phyloP scores from a whole-genome alignment of 1,140 invertebrate species.

The Eupristina koningsbergeri region DNA sequence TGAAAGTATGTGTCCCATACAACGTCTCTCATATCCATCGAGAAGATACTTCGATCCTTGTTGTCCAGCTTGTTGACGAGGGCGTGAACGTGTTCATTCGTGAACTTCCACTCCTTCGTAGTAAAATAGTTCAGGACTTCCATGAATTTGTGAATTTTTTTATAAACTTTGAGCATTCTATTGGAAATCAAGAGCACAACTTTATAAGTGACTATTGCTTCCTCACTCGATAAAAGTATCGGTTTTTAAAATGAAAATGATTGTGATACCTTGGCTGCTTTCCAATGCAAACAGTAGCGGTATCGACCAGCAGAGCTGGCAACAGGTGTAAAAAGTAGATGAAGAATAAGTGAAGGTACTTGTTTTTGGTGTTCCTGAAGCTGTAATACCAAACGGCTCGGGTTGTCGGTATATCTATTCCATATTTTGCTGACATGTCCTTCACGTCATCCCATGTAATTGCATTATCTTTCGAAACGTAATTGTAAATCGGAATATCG shows the following conservation, averaged over 20 bases:
- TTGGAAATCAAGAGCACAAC: neutral
- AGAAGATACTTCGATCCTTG: slow-evolving; percentile 79
- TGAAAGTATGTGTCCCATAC: slow-evolving; percentile 77
- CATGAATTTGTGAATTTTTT: slow-evolving; percentile 80
- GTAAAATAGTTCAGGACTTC: slow-evolving; percentile 83
- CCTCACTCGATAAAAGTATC: neutral
- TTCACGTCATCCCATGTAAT: slow-evolving; percentile 70
- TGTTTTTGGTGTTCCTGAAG: slow-evolving; percentile 73
- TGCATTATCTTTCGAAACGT: slow-evolving; percentile 68
- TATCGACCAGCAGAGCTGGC: slow-evolving; percentile 81
- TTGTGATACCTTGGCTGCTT: slow-evolving; percentile 71
- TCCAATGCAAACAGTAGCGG: slow-evolving; percentile 75
- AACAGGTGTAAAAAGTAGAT: slow-evolving; percentile 77
- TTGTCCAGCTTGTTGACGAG: slow-evolving; percentile 77
- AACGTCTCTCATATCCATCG: slow-evolving; percentile 79
- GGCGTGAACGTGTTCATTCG: slow-evolving; percentile 75
- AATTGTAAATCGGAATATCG: slow-evolving; percentile 72
- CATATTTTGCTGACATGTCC: slow-evolving; percentile 66
- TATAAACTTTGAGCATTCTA: slow-evolving; percentile 81
- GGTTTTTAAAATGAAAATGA: neutral
- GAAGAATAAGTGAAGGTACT: slow-evolving; percentile 71
- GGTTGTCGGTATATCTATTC: slow-evolving; percentile 65
- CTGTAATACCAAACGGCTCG: slow-evolving; percentile 75
- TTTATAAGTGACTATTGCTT: slow-evolving; percentile 43
- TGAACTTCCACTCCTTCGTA: slow-evolving; percentile 80